Evolutionary conservation across 2,113 vertebrate species (phyloP).

Genomic region (Centropus unirufus): DNA sequence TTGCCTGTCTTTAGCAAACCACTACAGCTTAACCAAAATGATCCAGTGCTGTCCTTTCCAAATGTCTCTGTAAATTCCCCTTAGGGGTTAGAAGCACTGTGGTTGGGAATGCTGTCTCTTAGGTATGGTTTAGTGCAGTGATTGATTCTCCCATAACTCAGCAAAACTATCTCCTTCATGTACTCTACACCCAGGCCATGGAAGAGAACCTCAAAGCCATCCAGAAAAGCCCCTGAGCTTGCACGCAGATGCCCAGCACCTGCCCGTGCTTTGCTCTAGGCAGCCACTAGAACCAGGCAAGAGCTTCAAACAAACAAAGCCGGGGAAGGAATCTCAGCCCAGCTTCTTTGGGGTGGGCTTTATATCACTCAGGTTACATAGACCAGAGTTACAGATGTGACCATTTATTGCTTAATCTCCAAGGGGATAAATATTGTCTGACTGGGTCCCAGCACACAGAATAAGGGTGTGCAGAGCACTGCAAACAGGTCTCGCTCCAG

Average conservation of each 20-base stretch:
- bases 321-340: neutral
- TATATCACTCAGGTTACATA: neutral
- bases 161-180: rapidly evolving
- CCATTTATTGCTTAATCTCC: neutral
- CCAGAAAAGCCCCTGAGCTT: neutral
- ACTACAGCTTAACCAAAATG: neutral
- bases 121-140: neutral
- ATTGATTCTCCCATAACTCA: neutral
- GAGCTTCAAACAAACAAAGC: neutral
- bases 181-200: neutral
- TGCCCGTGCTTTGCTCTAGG: neutral
- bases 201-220: neutral
- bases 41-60: neutral
- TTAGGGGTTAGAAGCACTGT: neutral
- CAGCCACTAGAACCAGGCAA: neutral
- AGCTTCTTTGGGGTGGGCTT: neutral
- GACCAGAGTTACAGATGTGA: neutral
- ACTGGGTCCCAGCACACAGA: neutral
- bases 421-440: neutral
- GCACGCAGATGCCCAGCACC: neutral
- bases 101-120: rapidly evolving
- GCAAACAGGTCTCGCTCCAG: neutral
- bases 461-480: neutral
- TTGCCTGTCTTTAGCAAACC: neutral
- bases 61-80: neutral